These are phyloP conservation scores for Salmo trutta DNA, from an alignment of 2,797 vertebrate genomes.

Conservation along the genomic window DNA sequence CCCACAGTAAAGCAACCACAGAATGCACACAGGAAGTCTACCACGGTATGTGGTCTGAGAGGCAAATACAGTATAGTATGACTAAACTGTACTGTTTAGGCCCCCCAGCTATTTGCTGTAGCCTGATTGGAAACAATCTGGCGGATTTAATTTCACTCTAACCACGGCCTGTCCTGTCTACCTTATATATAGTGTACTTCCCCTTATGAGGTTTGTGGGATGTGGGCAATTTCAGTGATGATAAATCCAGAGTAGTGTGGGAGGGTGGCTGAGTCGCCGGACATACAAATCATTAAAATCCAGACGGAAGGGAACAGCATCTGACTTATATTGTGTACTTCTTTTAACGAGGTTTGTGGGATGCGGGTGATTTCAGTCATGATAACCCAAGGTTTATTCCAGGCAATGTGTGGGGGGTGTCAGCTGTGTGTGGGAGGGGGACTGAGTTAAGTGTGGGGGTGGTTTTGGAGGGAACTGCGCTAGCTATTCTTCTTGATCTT, in stretches of 20 bases:
- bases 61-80: neutral
- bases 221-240: neutral
- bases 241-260: neutral
- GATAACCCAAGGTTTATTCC: neutral
- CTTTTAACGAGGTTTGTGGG: neutral
- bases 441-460: neutral
- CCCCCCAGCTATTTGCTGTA: neutral
- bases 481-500: slow-evolving; percentile 24
- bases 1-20: slow-evolving; percentile 6
- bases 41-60: neutral
- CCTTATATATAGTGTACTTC: neutral
- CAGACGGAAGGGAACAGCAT: neutral
- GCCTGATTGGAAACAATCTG: neutral
- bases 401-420: neutral
- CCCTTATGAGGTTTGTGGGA: neutral
- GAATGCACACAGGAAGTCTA: neutral
- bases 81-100: neutral
- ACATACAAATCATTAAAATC: too few species aligned
- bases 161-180: too few species aligned
- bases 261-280: neutral
- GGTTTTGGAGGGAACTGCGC: slow-evolving; percentile 59
- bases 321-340: neutral
- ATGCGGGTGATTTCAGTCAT: neutral
- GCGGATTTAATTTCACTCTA: too few species aligned
- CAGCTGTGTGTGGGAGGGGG: neutral